A percentile compares a stretch with the other conserved stretches of the same genome.
These are phyloP conservation scores for Oedothorax gibbosus DNA, from an alignment of 1,140 invertebrate species.

Conservation along the genomic window DNA sequence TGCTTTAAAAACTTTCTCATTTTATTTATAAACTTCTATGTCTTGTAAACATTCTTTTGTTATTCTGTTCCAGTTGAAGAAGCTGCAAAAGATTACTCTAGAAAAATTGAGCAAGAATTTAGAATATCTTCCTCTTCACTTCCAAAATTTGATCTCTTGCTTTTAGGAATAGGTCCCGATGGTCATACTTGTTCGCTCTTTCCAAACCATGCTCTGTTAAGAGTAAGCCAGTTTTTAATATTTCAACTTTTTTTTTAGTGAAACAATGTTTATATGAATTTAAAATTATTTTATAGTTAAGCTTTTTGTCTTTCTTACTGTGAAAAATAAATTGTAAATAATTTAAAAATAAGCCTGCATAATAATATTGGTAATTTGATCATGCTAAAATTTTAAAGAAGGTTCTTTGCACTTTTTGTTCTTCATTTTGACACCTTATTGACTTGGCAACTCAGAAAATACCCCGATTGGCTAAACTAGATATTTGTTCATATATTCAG, in stretches of 20 bases:
- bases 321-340: no score
- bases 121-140: conserved; percentile 69
- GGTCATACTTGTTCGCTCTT: conserved; percentile 99
- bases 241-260: not conserved
- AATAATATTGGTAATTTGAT: no score
- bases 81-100: conserved; percentile 77
- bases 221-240: conserved; percentile 68
- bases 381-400: no score
- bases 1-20: no score
- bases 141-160: conserved; percentile 86
- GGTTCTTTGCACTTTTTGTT: no score
- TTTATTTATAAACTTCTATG: not conserved
- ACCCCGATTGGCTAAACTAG: no score
- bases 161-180: conserved; percentile 97
- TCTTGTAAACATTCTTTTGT: not conserved
- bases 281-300: not conserved
- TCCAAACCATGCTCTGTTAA: conserved; percentile 82
- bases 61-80: conserved; percentile 76
- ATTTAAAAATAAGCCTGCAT: no score
- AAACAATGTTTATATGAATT: not conserved
- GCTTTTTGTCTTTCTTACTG: no score
- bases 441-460: no score
- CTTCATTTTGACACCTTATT: no score
- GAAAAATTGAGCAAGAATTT: conserved; percentile 71
- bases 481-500: no score